A percentile compares a stretch with the other conserved stretches of the same genome.
These are phyloP conservation scores for Drosophila colorata DNA, from an alignment of 2,888 invertebrate species.

Conservation along the genomic window DNA sequence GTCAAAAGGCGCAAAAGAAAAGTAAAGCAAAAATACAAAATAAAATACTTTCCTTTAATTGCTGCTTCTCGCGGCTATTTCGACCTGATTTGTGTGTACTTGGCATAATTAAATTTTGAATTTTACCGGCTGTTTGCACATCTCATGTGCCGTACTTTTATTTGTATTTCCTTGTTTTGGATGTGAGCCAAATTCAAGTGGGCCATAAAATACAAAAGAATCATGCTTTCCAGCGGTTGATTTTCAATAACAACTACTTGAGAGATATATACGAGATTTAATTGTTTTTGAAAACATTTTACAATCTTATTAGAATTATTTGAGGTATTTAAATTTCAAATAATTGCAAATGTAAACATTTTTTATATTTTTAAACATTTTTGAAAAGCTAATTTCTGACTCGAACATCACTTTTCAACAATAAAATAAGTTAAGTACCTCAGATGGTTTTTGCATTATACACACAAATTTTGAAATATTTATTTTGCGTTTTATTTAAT, in stretches of 20 bases:
- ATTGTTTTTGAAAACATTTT: conserved; percentile 9
- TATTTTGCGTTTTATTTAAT: neutral
- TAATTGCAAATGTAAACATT: neutral
- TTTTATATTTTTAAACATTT: no score
- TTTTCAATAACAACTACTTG: conserved; percentile 2
- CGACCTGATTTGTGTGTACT: conserved; percentile 55
- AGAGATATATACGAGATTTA: neutral
- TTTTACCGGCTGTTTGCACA: conserved; percentile 46
- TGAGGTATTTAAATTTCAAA: neutral
- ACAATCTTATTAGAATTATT: neutral
- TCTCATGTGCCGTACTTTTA: conserved; percentile 1
- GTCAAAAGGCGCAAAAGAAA: conserved; percentile 20
- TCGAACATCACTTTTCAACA: neutral
- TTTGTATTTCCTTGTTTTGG: conserved; percentile 39
- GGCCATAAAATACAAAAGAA: conserved; percentile 46
- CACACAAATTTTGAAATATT: neutral
- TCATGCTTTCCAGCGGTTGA: conserved; percentile 15
- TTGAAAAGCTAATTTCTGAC: neutral
- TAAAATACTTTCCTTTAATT: conserved; percentile 34
- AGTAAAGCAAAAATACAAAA: neutral
- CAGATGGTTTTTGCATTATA: neutral
- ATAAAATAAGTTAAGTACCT: neutral
- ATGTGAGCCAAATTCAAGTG: conserved; percentile 51
- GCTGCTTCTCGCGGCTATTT: conserved; percentile 16
- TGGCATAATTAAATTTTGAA: conserved; percentile 62